Percentiles rank a stretch among this genome's conserved stretches.
These are phyloP conservation scores for Aptenodytes patagonicus DNA, from an alignment of 2,113 vertebrate species.

Conservation along the genomic window DNA sequence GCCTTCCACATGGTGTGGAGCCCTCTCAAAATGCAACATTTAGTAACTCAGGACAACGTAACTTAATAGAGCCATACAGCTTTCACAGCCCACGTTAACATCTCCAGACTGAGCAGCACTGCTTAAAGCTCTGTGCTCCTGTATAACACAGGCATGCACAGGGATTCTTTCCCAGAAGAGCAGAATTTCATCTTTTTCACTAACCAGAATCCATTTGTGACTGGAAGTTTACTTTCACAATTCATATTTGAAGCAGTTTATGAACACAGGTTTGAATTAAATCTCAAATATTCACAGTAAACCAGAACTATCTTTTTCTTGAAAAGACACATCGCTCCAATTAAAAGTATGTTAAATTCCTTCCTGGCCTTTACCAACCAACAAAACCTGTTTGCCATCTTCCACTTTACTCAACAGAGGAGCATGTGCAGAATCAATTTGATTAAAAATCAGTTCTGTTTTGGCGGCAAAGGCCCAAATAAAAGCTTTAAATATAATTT, in stretches of 20 bases:
- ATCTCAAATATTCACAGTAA: background rate
- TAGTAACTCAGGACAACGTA: background rate
- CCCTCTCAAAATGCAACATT: background rate
- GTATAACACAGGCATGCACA: background rate
- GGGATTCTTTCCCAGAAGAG: background rate
- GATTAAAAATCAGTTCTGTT: fast-evolving
- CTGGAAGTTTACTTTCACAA: background rate
- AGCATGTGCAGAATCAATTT: fast-evolving
- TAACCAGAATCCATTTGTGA: background rate
- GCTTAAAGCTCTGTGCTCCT: background rate
- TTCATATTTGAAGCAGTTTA: background rate
- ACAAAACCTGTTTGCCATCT: background rate
- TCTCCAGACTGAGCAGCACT: background rate
- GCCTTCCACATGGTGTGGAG: background rate
- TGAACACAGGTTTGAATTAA: background rate
- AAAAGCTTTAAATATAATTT: background rate
- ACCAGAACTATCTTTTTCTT: background rate
- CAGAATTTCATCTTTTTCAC: background rate
- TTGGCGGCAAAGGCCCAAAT: fast-evolving
- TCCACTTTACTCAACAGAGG: too few relatives aligned
- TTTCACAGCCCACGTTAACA: background rate
- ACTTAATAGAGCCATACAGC: background rate
- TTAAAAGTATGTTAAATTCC: background rate
- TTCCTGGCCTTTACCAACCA: background rate
- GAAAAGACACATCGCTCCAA: background rate